Conservation (phyloP, 2,113 vertebrate species). For the mouse (Mus musculus) region DNA sequence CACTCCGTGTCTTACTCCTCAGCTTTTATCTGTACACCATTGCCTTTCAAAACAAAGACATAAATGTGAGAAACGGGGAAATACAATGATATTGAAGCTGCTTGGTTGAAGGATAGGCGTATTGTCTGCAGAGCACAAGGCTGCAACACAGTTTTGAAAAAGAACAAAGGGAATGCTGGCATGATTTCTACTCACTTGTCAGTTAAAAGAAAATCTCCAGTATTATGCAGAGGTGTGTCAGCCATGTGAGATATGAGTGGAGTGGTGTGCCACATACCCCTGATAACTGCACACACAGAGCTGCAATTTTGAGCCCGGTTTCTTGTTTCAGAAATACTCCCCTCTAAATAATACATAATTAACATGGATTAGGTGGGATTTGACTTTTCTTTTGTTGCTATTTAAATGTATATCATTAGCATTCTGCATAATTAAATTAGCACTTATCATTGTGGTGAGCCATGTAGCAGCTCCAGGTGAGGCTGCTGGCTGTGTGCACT, state of each 20-base stretch:
- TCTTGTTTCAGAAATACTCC: conserved; percentile 52
- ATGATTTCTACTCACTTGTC: not conserved
- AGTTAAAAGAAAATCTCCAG: not conserved
- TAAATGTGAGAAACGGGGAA: conserved; percentile 79
- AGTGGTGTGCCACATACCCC: not conserved
- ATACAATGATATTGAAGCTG: conserved; percentile 70
- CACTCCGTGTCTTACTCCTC: not conserved
- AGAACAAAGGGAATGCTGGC: conserved; percentile 17
- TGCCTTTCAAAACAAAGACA: conserved; percentile 81
- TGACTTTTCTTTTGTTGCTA: conserved; percentile 66
- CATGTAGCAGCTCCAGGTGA: not conserved
- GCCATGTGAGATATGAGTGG: not conserved
- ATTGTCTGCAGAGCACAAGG: conserved; percentile 57
- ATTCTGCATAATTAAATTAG: conserved; percentile 47
- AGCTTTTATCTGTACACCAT: conserved; percentile 77
- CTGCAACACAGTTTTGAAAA: conserved; percentile 48
- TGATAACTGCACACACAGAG: not conserved
- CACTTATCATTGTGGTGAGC: not conserved
- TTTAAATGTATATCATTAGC: conserved; percentile 55
- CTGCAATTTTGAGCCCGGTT: not conserved
- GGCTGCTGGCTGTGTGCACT: not conserved
- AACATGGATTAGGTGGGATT: conserved; percentile 66
- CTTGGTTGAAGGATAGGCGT: conserved; percentile 73
- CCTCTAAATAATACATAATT: conserved; percentile 68
- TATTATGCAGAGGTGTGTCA: not conserved